Base-by-base conservation (phyloP, 2,797 vertebrate species). In the Rachycentron canadum region DNA sequence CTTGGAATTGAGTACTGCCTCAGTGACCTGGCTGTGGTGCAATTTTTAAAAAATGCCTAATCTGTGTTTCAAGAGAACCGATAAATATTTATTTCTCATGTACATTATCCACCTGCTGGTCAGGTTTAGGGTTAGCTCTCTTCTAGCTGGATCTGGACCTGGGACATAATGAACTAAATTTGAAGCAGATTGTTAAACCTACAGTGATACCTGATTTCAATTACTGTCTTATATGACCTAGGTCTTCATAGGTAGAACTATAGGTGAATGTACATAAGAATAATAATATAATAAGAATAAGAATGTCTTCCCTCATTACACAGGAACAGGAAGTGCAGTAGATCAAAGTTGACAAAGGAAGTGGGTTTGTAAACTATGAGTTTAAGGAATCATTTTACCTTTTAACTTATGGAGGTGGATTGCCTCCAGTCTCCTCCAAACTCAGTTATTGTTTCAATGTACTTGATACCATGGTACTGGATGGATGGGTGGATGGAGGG, bases 1-100 rank as follows among this genome's bases (percentile, higher is more conserved):
- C 32, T 67, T 50, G 41, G 49, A 55, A 68, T 60, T 52, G 10
- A 83, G 36, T 68, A 52, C 47, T 41, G 19, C 45, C 25, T 63
- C 26, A 17, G 16, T n/a, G n/a, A n/a, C n/a, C n/a, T n/a, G n/a
- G n/a, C n/a, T n/a, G n/a, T n/a, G n/a, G n/a, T n/a, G n/a, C n/a
- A n/a, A n/a, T n/a, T n/a, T n/a, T n/a, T n/a, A n/a, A n/a, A n/a
- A n/a, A n/a, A n/a, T 3, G 7, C 7, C 32, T 32, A 32, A 32
- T 32, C 32, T 32, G 3, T 32, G 32, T 32, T 32, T 32, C 3
- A 32, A 32, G 32, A 32, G 32, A 32, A 32, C 32, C 7, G 32
- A 32, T 32, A 32, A 32, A 7, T 32, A 32, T 7, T 32, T 3
- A 32, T 32, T 32, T 32, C 7, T 53, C 10, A 11, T 58, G n/a